A percentile compares a stretch with the other conserved stretches of the same genome.
These are phyloP conservation scores for Sinocyclocheilus rhinocerous DNA, from an alignment of 2,113 vertebrate genomes.

Conservation along the genomic window DNA sequence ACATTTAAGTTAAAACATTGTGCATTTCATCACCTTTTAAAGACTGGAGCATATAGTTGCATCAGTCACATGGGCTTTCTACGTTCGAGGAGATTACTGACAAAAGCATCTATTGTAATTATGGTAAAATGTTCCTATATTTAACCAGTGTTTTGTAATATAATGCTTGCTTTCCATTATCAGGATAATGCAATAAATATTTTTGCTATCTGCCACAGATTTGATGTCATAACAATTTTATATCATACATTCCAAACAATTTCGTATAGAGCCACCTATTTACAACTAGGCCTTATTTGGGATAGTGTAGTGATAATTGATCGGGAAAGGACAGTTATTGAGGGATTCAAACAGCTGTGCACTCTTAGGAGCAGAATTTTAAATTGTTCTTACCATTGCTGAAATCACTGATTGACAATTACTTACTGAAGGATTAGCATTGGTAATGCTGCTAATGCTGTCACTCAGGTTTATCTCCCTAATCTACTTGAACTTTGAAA, in stretches of 20 bases:
- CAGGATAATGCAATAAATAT: too few relatives aligned
- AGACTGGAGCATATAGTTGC: neutral
- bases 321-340: neutral
- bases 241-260: neutral
- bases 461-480: neutral
- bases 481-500: neutral
- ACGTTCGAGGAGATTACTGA: neutral
- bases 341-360: neutral
- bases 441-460: neutral
- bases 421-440: neutral
- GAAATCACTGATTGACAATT: too few relatives aligned
- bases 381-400: too few relatives aligned
- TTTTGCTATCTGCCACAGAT: neutral
- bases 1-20: neutral
- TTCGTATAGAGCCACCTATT: neutral
- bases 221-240: neutral
- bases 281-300: too few relatives aligned
- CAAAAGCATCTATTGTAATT: neutral
- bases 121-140: neutral
- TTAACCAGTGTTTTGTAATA: neutral
- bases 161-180: too few relatives aligned
- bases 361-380: too few relatives aligned
- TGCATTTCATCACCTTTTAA: neutral
- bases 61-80: neutral
- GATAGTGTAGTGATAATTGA: neutral